Evolutionary conservation across 2,113 vertebrate species (phyloP).

Genomic region (Passerina amoena): DNA sequence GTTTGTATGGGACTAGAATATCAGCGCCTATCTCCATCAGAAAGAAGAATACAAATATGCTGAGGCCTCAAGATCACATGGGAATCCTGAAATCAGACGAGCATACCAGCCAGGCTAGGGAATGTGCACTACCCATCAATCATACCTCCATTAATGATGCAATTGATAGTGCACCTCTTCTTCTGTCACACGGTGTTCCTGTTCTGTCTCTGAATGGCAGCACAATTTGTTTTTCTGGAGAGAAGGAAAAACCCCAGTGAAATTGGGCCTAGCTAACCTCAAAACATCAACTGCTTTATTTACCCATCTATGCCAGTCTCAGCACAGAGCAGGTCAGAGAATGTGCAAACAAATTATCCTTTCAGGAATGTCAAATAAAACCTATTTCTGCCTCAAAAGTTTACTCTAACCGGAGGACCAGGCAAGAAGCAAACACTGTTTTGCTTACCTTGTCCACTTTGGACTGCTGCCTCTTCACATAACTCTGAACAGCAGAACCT

Average conservation of each 20-base stretch:
- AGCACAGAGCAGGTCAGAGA: neutral
- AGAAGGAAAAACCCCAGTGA: fast-evolving
- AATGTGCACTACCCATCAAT: neutral
- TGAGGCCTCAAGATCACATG: neutral
- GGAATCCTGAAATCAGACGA: neutral
- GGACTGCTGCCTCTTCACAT: neutral
- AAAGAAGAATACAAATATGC: neutral
- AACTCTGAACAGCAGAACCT: neutral
- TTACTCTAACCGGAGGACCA: neutral
- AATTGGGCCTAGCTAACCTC: neutral
- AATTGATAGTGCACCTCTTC: neutral
- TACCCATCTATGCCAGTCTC: neutral
- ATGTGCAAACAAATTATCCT: neutral
- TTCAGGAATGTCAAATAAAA: neutral
- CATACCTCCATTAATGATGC: neutral
- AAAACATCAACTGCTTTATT: neutral
- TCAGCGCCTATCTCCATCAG: neutral
- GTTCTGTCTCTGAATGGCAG: neutral
- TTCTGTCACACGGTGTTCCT: neutral
- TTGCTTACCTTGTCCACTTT: neutral
- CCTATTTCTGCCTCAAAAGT: neutral
- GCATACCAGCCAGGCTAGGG: neutral
- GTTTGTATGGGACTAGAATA: neutral
- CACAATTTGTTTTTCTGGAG: neutral
- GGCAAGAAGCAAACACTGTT: neutral